Evolutionary conservation across 2,888 invertebrate species (phyloP), one percentile per base, ranked within the genome.

Genomic region (Drosophila subsilvestris): DNA sequence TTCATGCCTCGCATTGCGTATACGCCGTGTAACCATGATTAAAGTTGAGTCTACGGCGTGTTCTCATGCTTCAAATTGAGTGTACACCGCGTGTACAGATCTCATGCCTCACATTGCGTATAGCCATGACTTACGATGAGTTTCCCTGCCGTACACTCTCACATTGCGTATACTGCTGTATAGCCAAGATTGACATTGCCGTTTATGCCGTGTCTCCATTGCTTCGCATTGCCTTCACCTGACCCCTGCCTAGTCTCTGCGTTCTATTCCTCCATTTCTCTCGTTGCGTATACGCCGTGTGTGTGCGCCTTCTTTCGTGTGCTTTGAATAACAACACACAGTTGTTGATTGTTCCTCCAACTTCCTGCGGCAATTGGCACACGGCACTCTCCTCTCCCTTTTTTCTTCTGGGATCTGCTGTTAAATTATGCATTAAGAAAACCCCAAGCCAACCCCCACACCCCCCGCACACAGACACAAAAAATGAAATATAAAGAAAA

Each of bases 381-480:
- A 20, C 14, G 10, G 18, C 47, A 29, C 25, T 20, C 17, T 8
- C 44, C 3, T 48, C n/a, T 27, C n/a, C n/a, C 42, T 50, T 49
- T 44, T 49, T 18, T 43, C 32, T 32, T 45, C 29, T 29, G 58
- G 54, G 51, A 68, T 54, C 75, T 73, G 76, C 82, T 85, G 85
- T 88, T 85, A 85, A 85, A 85, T 85, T 85, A 85, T 85, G 89
- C 89, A 85, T 85, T 88, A 85, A 84, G 71, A 75, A 37, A 37
- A 73, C 73, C 73, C 67, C 71, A 54, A 55, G 27, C 70, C 65
- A 12, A 12, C 14, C 32, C 1, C 32, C 32, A 2, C 7, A 6
- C 14, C 6, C 14, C 37, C 14, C 53, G n/a, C 43, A n/a, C 59
- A 71, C 69, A 61, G 25, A 62, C 56, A 59, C 29, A 14, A 56